A percentile compares a stretch with the other conserved stretches of the same genome.
These are phyloP conservation scores for Meloidogyne hapla DNA, from an alignment of 1,140 invertebrate species.

Conservation along the genomic window DNA sequence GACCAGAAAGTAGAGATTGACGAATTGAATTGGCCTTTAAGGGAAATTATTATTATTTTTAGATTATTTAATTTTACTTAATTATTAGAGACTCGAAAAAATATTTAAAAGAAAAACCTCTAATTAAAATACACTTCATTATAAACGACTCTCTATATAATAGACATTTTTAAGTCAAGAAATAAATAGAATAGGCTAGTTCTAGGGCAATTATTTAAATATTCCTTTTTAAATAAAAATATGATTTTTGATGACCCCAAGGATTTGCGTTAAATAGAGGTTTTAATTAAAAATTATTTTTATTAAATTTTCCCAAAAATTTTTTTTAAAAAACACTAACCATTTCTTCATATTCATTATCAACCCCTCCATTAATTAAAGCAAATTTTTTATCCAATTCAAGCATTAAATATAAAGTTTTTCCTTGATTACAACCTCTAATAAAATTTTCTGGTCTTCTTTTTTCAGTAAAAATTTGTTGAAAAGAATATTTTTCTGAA, in stretches of 20 bases:
- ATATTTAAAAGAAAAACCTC: not conserved
- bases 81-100: not conserved
- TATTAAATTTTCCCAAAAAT: not conserved
- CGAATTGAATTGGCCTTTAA: slow-evolving; percentile 18
- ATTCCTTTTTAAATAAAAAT: not conserved
- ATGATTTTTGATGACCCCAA: too few species aligned
- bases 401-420: slow-evolving; percentile 60
- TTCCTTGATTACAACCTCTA: slow-evolving; percentile 49
- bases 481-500: not conserved
- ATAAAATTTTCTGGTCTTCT: slow-evolving; percentile 55
- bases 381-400: slow-evolving; percentile 60
- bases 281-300: too few species aligned
- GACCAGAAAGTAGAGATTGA: slow-evolving; percentile 12
- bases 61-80: not conserved
- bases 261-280: too few species aligned
- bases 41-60: not conserved
- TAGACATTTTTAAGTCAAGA: too few species aligned
- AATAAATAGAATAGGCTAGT: too few species aligned
- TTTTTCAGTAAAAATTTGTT: slow-evolving; percentile 30
- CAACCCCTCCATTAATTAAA: slow-evolving; percentile 39
- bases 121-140: too few species aligned
- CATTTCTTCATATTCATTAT: slow-evolving; percentile 39
- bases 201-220: too few species aligned
- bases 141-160: too few species aligned
- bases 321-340: slow-evolving; percentile 11